Conservation (phyloP, 2,797 vertebrate species). For the Brotogeris chrysoptera region DNA sequence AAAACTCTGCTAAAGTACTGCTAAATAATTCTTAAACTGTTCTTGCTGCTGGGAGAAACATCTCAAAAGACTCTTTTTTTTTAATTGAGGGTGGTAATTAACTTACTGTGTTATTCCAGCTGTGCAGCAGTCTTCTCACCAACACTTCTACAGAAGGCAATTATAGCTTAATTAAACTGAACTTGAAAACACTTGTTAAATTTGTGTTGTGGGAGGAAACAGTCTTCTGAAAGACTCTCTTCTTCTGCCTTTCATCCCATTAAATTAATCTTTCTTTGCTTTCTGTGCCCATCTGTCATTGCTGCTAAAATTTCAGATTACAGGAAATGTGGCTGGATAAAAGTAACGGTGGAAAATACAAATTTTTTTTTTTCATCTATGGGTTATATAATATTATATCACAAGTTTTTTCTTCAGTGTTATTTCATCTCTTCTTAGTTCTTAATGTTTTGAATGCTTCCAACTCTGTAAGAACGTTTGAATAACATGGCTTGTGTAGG, state of each 20-base stretch:
- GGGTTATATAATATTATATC: neutral
- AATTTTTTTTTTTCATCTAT: neutral
- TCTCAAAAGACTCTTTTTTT: neutral
- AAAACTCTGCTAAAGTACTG: neutral
- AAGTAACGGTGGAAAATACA: neutral
- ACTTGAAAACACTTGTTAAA: neutral
- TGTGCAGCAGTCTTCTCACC: conserved; percentile 10
- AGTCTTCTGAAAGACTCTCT: neutral
- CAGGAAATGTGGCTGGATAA: neutral
- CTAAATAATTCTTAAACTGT: neutral
- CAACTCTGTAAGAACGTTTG: neutral
- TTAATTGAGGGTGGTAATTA: neutral
- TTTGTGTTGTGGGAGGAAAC: neutral
- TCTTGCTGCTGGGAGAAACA: neutral
- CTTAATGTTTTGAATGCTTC: neutral
- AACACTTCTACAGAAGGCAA: neutral
- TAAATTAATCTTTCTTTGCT: neutral
- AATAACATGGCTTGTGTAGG: neutral
- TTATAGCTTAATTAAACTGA: conserved; percentile 12
- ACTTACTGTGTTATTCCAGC: neutral
- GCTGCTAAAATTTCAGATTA: neutral
- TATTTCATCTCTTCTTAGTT: neutral
- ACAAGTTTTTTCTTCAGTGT: neutral
- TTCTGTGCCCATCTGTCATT: neutral
- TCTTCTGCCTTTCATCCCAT: neutral